phyloP scores from a whole-genome alignment of 1,140 invertebrate genomes.

The Drosophila ironensis region DNA sequence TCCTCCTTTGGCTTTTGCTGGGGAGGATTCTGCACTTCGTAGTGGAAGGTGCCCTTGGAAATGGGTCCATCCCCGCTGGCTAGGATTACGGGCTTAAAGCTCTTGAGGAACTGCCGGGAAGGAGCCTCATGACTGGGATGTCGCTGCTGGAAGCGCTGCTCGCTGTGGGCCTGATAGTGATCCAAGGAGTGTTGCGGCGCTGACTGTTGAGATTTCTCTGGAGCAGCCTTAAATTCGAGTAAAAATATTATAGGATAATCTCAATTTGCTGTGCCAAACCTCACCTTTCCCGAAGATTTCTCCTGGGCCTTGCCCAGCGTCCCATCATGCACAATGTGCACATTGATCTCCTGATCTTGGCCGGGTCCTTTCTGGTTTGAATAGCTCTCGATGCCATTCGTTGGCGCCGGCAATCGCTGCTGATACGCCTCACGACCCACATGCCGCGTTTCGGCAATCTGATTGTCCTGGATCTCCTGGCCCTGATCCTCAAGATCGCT shows the following conservation, averaged over 20 bases:
- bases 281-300: not conserved
- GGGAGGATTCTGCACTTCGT: slow-evolving; percentile 42
- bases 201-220: not conserved
- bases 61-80: slow-evolving; percentile 37
- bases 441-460: slow-evolving; percentile 65
- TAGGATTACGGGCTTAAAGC: slow-evolving; percentile 63
- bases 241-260: not conserved
- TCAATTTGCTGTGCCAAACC: not conserved
- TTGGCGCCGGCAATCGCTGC: slow-evolving; percentile 20
- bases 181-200: slow-evolving; percentile 16
- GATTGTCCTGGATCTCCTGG: slow-evolving; percentile 63
- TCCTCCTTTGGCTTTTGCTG: slow-evolving; percentile 1
- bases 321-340: slow-evolving; percentile 61
- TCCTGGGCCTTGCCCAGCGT: slow-evolving; percentile 17
- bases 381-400: slow-evolving; percentile 45
- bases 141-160: slow-evolving; percentile 45
- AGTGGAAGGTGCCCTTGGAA: slow-evolving; percentile 65
- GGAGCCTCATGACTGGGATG: slow-evolving; percentile 54
- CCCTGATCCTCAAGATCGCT: slow-evolving; percentile 49
- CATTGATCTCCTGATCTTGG: slow-evolving; percentile 65
- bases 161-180: slow-evolving; percentile 49
- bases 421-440: slow-evolving; percentile 52
- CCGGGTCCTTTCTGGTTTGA: slow-evolving; percentile 46
- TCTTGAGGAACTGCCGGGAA: slow-evolving; percentile 68
- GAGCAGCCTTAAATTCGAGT: not conserved